Base-by-base conservation (phyloP, 2,113 vertebrate genomes). In the Actenoides hombroni region DNA sequence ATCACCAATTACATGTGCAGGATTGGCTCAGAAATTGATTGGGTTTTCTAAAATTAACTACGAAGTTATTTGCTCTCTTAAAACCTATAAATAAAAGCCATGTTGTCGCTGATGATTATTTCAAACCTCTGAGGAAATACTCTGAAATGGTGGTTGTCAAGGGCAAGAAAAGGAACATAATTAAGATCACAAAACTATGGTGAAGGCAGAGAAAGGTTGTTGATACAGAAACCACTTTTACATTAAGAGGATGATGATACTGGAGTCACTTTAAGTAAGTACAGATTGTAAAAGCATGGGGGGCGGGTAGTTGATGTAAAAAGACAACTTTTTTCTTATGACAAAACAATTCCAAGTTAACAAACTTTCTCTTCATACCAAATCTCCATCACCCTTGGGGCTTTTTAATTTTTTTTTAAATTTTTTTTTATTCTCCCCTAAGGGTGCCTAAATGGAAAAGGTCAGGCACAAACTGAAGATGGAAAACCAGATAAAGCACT, bases 391-490 rank as follows among this genome's bases (percentile, higher is more conserved):
- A 28, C 14, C 19, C 13, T 61, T 83, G 48, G 23, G 31, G 42
- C 16, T 83, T 37, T 37, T 82, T 11, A 20, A 21, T 11, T 73
- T 23, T 40, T 35, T 63, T 84, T 24, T n/a, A n/a, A n/a, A n/a
- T 16, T 78, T 20, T 90, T 25, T n/a, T n/a, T 46, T 46, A 15
- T 54, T 31, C 20, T 33, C 24, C 26, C 77, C 85, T 26, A 90
- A 99, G 99, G 99, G 2, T 99, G 99, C 88, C 68, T 99, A 26
- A 99, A 99, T 26, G 99, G 99, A 19, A 92, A 98, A 74, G 98
- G 98, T n/a, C 98, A 99, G 90, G 97, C 98, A 5, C 98, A 98
- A 88, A 96, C 90, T 1, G 96, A 97, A 60, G 98, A 97, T 2
- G 98, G 99, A 4, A 98, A 97, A 23, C 75, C 97, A 8, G 99